Conservation (phyloP, 2,888 invertebrate genomes). For the Dioctria rufipes region DNA sequence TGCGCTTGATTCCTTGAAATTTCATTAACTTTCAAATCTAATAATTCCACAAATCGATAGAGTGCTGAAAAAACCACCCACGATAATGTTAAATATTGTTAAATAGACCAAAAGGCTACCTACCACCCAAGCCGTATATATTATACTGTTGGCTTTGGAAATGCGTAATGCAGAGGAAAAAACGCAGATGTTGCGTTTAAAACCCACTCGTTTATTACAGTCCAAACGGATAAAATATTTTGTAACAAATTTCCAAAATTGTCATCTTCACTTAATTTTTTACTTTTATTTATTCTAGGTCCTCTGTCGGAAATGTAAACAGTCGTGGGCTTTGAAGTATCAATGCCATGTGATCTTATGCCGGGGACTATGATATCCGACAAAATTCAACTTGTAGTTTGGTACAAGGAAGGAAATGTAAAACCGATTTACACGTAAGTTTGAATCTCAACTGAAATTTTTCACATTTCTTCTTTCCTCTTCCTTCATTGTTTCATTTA, state of each 20-base stretch:
- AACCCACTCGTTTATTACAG: neutral
- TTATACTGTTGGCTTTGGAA: no score
- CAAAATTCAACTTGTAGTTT: conserved; percentile 84
- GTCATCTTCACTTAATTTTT: conserved; percentile 47
- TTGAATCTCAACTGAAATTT: conserved; percentile 47
- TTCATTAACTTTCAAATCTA: no score
- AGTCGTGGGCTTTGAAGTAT: conserved; percentile 82
- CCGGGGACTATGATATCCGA: conserved; percentile 76
- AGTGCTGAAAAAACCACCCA: no score
- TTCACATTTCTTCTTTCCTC: neutral
- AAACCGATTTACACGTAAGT: conserved; percentile 84
- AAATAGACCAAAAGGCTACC: no score
- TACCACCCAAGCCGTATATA: no score
- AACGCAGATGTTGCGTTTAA: neutral
- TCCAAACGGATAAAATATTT: no score
- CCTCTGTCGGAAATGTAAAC: conserved; percentile 72
- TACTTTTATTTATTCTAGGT: conserved; percentile 63
- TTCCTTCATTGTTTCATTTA: neutral
- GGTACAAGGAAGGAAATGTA: conserved; percentile 83
- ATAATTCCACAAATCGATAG: no score
- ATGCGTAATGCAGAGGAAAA: neutral
- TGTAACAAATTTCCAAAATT: conserved; percentile 10
- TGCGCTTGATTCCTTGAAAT: no score
- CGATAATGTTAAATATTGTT: no score
- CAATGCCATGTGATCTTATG: conserved; percentile 84